Conservation (phyloP, 2,113 vertebrate genomes). For the Numenius arquata region DNA sequence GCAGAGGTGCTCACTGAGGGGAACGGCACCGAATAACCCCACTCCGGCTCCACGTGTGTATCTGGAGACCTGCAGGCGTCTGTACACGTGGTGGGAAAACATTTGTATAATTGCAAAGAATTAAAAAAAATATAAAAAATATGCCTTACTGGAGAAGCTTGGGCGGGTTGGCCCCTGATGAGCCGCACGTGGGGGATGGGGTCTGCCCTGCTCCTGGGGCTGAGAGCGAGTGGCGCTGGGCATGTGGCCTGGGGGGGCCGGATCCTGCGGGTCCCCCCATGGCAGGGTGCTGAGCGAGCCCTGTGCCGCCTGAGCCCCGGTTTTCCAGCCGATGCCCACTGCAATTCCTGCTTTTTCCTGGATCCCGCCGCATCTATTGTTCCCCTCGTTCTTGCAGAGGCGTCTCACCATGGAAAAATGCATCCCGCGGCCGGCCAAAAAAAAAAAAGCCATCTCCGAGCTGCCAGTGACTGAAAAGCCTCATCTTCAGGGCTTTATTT, state of each 20-base stretch:
- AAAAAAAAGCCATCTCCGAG: background rate
- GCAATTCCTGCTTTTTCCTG: background rate
- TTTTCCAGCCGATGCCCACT: accelerated
- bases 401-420: background rate
- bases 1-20: background rate
- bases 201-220: background rate
- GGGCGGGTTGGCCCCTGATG: accelerated
- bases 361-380: accelerated
- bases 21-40: background rate
- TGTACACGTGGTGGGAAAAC: accelerated
- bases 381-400: background rate
- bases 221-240: background rate
- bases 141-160: background rate
- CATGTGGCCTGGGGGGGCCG: accelerated
- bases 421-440: background rate
- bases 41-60: accelerated
- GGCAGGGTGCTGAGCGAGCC: background rate
- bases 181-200: accelerated
- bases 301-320: accelerated
- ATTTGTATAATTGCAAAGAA: background rate
- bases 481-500: background rate
- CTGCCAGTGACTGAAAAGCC: background rate
- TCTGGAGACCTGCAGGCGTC: background rate
- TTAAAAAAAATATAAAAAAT: no score
- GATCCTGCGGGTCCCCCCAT: background rate